Evolutionary conservation across 2,113 vertebrate genomes (phyloP), one percentile per base, ranked within the genome.

Genomic region (Cyphomyrus plagiostoma): DNA sequence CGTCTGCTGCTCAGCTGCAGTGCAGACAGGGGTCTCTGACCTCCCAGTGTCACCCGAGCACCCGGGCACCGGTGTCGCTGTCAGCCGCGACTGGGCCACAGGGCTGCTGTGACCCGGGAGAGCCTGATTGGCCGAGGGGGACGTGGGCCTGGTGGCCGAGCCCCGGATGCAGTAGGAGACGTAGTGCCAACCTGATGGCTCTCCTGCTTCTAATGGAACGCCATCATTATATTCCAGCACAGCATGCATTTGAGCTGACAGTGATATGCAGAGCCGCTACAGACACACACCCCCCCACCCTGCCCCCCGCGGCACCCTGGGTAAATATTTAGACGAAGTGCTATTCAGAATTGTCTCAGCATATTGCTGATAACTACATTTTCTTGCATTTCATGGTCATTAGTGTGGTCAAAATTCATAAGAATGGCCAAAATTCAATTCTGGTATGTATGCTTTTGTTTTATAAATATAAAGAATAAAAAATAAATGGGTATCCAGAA

Each of bases 1-100:
- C 92, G n/a, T n/a, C 80, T 91, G 95, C 93, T 95, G 95, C 95
- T 96, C 95, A 94, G 95, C 94, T 94, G 92, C 94, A 94, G 94
- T 94, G 95, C 91, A 93, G 91, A 49, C 93, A 93, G 93, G 88
- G 87, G 15, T 49, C 83, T 85, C 87, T 52, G 39, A 4, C 50
- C 46, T 53, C 88, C 86, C 35, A 58, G 7, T 17, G n/a, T 80
- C 89, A 92, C 90, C 58, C 92, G 92, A 90, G 23, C 89, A 92
- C 92, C 49, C 94, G 95, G 93, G 94, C 93, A 93, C 92, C 93
- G 94, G 95, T 95, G 95, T 94, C 95, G 93, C 93, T 94, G 93
- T 95, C 92, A 95, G 94, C 91, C 93, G 93, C 70, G 70, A 77
- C 70, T 39, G 35, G 26, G 35, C 3, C 62, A 70, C 30, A 8